phyloP scores from a whole-genome alignment of 2,113 vertebrate species.

The Taxidea taxus region DNA sequence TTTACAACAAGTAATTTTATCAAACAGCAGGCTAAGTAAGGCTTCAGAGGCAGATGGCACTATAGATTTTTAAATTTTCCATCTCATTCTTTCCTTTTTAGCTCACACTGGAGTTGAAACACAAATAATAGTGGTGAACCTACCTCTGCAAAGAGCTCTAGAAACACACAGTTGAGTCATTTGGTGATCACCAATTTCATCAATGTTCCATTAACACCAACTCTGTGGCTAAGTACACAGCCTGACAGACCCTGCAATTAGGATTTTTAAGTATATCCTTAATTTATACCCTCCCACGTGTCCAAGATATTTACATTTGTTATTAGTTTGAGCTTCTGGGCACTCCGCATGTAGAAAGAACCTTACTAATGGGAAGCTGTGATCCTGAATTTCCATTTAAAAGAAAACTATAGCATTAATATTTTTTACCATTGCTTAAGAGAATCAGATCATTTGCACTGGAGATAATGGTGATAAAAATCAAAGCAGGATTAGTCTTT shows the following conservation, averaged over 20 bases:
- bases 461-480: neutral
- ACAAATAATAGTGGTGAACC: neutral
- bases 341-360: neutral
- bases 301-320: neutral
- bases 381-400: neutral
- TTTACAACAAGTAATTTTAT: conserved; percentile 21
- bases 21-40: neutral
- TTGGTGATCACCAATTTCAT: neutral
- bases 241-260: neutral
- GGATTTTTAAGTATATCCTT: neutral
- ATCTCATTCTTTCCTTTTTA: neutral
- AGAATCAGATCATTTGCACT: neutral
- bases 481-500: conserved; percentile 2
- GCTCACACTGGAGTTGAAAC: neutral
- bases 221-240: neutral
- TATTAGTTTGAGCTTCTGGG: neutral
- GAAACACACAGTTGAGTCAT: neutral
- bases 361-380: neutral
- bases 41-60: neutral
- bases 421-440: neutral
- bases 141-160: neutral
- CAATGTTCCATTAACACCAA: neutral
- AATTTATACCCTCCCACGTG: neutral
- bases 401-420: neutral
- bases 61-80: neutral